Evolutionary conservation across 37 sponge, comb jelly and placozoan species (phyloP).

Genomic region (Cladorhizidae sp.): DNA sequence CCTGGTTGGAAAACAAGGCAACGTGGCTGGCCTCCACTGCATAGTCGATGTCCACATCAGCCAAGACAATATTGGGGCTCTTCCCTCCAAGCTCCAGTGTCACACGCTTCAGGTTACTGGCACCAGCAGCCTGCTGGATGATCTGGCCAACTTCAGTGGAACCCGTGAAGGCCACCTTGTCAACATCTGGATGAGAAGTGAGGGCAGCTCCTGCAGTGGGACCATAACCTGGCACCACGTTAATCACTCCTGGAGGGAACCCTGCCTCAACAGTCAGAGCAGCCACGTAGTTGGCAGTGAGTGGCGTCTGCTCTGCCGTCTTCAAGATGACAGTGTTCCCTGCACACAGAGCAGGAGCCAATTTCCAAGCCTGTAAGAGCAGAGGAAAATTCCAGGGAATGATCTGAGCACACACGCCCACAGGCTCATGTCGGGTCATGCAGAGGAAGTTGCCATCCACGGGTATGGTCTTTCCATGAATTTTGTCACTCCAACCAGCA

Average conservation of each 20-base stretch:
- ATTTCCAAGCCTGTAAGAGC: constrained; percentile 97
- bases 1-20: constrained; percentile 97
- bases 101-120: constrained; percentile 89
- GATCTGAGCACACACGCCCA: constrained; percentile 95
- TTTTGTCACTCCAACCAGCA: constrained; percentile 98
- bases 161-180: constrained; percentile 98
- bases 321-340: constrained; percentile 94
- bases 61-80: constrained; percentile 95
- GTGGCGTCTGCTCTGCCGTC: constrained; percentile 95
- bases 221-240: constrained; percentile 94
- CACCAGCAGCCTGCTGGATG: constrained; percentile 90
- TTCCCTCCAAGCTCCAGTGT: constrained; percentile 98
- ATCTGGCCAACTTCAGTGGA: constrained; percentile 97
- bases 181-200: constrained; percentile 86
- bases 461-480: constrained; percentile 98
- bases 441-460: constrained; percentile 79
- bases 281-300: constrained; percentile 91
- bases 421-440: constrained; percentile 96
- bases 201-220: constrained; percentile 97
- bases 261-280: constrained; percentile 90
- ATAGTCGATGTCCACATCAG: constrained; percentile 92
- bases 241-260: constrained; percentile 97
- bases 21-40: constrained; percentile 91
- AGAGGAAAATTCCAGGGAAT: constrained; percentile 99
- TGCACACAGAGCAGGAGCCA: constrained; percentile 91